phyloP scores from a whole-genome alignment of 2,113 vertebrate genomes.

The Stictonetta naevosa region DNA sequence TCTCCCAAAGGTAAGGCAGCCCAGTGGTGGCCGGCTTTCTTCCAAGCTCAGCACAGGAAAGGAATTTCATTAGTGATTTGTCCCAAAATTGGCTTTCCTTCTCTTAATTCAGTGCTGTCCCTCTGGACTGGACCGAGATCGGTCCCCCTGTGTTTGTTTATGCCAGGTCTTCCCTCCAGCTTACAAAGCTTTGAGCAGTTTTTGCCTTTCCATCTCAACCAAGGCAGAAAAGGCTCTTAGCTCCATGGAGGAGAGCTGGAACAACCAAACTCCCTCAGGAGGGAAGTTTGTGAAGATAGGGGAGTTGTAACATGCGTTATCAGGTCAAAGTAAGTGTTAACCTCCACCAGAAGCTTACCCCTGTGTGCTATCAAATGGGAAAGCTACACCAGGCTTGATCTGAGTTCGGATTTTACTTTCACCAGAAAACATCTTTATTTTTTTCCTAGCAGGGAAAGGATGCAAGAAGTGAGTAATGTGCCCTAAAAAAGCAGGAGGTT shows the following conservation, averaged over 20 bases:
- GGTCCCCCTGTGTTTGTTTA: neutral
- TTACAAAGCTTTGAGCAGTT: neutral
- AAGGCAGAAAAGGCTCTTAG: neutral
- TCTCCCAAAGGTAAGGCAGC: conserved; percentile 76
- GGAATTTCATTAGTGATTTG: too few species aligned
- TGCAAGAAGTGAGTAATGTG: neutral
- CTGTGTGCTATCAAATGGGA: neutral
- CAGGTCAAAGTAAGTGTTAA: neutral
- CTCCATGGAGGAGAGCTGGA: neutral
- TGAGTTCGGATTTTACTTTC: neutral
- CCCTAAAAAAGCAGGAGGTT: neutral
- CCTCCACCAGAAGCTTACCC: neutral
- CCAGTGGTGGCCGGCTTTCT: neutral
- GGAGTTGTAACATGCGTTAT: neutral
- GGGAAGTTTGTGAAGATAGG: neutral
- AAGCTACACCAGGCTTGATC: neutral
- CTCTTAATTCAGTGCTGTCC: neutral
- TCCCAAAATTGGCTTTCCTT: neutral
- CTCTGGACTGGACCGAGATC: neutral
- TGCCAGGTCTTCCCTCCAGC: neutral
- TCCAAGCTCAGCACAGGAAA: neutral
- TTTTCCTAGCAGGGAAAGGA: neutral
- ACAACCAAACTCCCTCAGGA: neutral
- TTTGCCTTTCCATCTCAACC: neutral
- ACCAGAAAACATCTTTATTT: neutral